A percentile compares a stretch with the other conserved stretches of the same genome.
phyloP scores from a whole-genome alignment of 2,797 vertebrate species.

The Sphenopsis melanotis region DNA sequence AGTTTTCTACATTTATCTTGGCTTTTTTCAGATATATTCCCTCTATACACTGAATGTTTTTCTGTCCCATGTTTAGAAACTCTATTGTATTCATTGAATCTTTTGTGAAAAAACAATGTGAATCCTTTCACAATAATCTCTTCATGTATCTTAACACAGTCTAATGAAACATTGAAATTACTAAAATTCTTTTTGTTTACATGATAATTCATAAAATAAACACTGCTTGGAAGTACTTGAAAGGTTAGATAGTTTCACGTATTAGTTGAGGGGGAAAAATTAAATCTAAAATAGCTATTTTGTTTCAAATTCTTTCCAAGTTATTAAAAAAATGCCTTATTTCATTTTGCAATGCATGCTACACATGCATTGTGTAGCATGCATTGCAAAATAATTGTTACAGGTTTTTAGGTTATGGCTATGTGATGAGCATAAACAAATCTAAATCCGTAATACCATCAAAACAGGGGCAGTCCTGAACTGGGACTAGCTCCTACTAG shows the following conservation, averaged over 20 bases:
- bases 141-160: background rate
- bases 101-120: background rate
- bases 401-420: background rate
- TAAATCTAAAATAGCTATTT: background rate
- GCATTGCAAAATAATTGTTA: too few species aligned
- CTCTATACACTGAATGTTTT: background rate
- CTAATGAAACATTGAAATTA: background rate
- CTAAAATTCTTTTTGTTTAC: background rate
- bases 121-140: background rate
- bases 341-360: background rate
- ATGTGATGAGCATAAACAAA: background rate
- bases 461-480: background rate
- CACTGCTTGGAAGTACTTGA: background rate
- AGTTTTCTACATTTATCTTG: background rate
- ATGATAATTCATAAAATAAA: background rate
- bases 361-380: too few species aligned
- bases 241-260: background rate
- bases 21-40: background rate
- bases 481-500: background rate
- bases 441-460: background rate
- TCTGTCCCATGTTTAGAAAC: background rate
- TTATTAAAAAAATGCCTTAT: background rate
- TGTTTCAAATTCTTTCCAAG: background rate
- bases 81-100: background rate
- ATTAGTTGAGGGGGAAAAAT: background rate